phyloP scores from a whole-genome alignment of 2,888 invertebrate genomes.

The Stegophylla sp. region DNA sequence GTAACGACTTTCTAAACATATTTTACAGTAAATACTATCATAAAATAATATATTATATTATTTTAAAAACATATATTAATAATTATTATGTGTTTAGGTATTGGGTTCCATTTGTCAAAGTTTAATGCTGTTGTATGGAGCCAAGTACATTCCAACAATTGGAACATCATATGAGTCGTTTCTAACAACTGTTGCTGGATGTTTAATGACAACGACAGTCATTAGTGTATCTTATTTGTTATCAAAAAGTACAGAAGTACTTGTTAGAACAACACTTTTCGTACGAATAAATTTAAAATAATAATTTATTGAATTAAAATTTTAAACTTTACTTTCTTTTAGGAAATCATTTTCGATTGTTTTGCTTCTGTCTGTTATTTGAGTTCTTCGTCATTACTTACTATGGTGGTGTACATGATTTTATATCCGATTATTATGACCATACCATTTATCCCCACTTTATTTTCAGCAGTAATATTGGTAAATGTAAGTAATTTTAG shows the following conservation, averaged over 20 bases:
- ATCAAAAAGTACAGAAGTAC: slow-evolving; percentile 75
- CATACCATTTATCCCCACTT: slow-evolving; percentile 75
- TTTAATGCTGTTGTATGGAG: slow-evolving; percentile 80
- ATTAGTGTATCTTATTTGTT: slow-evolving; percentile 81
- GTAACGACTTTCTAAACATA: too few species aligned
- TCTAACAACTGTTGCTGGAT: slow-evolving; percentile 80
- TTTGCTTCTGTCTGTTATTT: slow-evolving; percentile 80
- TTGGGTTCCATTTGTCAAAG: slow-evolving; percentile 83
- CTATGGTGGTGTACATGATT: slow-evolving; percentile 78
- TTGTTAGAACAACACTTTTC: slow-evolving; percentile 82
- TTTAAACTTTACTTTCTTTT: slow-evolving; percentile 64
- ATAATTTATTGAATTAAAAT: neutral
- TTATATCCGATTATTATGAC: slow-evolving; percentile 78
- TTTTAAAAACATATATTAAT: neutral
- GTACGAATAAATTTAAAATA: slow-evolving; percentile 71
- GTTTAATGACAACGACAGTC: slow-evolving; percentile 77
- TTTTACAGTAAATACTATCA: too few species aligned
- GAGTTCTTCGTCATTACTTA: slow-evolving; percentile 80
- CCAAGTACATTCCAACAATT: slow-evolving; percentile 76
- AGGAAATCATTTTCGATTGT: slow-evolving; percentile 83
- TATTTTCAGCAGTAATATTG: slow-evolving; percentile 87
- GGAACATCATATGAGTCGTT: slow-evolving; percentile 83
- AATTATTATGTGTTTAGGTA: slow-evolving; percentile 67
- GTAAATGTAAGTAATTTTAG: slow-evolving; percentile 89
- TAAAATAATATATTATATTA: neutral